A percentile compares a stretch with the other conserved stretches of the same genome.
phyloP scores from a whole-genome alignment of 1,140 invertebrate species.

The Drosophila takahashii region DNA sequence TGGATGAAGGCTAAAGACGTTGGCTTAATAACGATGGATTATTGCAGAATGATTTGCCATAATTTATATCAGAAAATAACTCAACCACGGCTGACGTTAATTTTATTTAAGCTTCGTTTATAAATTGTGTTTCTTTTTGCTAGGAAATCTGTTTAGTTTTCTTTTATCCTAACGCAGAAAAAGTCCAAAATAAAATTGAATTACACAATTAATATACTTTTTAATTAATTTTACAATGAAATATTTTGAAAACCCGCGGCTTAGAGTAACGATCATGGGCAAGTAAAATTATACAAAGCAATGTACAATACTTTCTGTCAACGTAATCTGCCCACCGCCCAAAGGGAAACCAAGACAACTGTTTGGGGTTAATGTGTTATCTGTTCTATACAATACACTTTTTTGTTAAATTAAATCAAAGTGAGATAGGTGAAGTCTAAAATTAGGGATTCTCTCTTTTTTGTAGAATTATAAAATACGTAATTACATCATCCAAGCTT shows the following conservation, averaged over 20 bases:
- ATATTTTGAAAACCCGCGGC: background rate
- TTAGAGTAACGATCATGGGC: background rate
- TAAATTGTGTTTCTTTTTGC: background rate
- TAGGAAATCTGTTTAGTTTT: no score
- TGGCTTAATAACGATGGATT: slow-evolving; percentile 4
- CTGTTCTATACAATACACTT: slow-evolving; percentile 37
- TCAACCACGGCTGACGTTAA: slow-evolving; percentile 15
- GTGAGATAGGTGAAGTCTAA: slow-evolving; percentile 62
- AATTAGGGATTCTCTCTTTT: slow-evolving; percentile 44
- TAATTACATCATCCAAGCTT: slow-evolving; percentile 82
- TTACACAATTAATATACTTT: background rate
- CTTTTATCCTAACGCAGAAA: background rate
- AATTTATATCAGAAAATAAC: slow-evolving; percentile 36
- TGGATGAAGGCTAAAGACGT: slow-evolving; percentile 11
- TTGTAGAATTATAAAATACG: slow-evolving; percentile 54
- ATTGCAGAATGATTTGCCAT: background rate
- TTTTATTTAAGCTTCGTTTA: slow-evolving; percentile 42
- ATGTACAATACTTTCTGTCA: background rate
- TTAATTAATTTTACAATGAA: background rate
- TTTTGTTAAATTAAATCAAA: slow-evolving; percentile 46
- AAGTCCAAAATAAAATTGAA: background rate
- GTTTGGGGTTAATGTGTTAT: slow-evolving; percentile 16
- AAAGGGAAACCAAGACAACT: slow-evolving; percentile 19
- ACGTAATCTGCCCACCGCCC: slow-evolving; percentile 12
- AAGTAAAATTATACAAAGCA: background rate